A percentile compares a stretch with the other conserved stretches of the same genome.
Evolutionary conservation across 1,140 invertebrate species (phyloP).

Genomic region (Philopotamus ludificatus): DNA sequence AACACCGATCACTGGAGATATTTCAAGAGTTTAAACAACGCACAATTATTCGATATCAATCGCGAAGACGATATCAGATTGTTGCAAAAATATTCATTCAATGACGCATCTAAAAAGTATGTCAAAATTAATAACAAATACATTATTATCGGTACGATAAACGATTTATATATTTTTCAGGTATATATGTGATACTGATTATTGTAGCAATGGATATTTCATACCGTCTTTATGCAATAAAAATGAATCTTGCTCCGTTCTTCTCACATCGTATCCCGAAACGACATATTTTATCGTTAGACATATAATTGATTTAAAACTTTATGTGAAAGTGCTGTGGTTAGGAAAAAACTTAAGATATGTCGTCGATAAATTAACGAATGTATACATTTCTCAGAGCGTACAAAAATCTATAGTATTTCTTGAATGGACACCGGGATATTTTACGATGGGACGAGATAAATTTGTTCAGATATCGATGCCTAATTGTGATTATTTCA

Average conservation of each 20-base stretch:
- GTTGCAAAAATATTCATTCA: constrained; percentile 42
- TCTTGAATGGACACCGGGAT: constrained; percentile 67
- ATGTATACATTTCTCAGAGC: constrained; percentile 43
- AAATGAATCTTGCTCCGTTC: constrained; percentile 55
- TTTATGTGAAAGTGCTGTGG: constrained; percentile 65
- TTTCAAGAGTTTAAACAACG: constrained; percentile 51
- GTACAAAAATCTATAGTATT: constrained; percentile 59
- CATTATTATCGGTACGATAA: too few relatives aligned
- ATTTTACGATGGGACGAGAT: constrained; percentile 57
- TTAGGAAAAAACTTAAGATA: constrained; percentile 59
- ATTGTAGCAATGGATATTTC: constrained; percentile 61
- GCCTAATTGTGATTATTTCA: constrained; percentile 56
- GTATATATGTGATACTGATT: constrained; percentile 54
- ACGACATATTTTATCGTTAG: constrained; percentile 55
- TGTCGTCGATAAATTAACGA: constrained; percentile 52
- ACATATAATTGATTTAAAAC: constrained; percentile 57
- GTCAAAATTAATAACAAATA: too few relatives aligned
- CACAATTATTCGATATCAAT: constrained; percentile 51
- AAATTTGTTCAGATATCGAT: constrained; percentile 56
- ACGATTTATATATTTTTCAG: constrained; percentile 43
- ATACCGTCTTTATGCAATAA: constrained; percentile 56
- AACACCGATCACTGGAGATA: constrained; percentile 55
- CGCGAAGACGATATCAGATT: constrained; percentile 40
- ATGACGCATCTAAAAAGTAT: constrained; percentile 38
- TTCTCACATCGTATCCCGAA: constrained; percentile 59